These are phyloP conservation scores for Malacoctenus gilli DNA, from an alignment of 2,797 vertebrate species.

Conservation along the genomic window DNA sequence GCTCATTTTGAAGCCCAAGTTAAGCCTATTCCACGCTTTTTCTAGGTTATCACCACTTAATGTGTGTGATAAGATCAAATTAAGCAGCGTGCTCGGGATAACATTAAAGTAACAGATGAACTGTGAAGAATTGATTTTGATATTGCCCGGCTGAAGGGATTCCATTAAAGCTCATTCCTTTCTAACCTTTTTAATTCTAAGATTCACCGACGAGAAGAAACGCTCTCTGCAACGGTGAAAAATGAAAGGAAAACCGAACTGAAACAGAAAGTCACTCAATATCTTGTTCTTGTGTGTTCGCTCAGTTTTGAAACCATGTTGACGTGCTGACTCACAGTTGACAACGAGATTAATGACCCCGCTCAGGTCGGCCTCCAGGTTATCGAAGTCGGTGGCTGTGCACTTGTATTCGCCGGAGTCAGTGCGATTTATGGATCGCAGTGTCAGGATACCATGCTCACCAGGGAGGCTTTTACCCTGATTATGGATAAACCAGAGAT, in stretches of 20 bases:
- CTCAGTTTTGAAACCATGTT: not conserved
- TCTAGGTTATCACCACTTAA: constrained; percentile 42
- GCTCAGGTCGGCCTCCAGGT: constrained; percentile 60
- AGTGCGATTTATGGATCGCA: constrained; percentile 69
- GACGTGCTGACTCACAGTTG: constrained; percentile 78
- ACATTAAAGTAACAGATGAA: constrained; percentile 67
- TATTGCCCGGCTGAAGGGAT: constrained; percentile 37
- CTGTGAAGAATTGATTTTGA: constrained; percentile 60
- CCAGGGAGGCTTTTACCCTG: fast-evolving
- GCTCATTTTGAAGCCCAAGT: constrained; percentile 39
- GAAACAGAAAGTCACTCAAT: constrained; percentile 10
- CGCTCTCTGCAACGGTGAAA: not conserved
- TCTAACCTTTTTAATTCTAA: constrained; percentile 36
- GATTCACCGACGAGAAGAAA: constrained; percentile 38
- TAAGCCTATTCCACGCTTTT: constrained; percentile 49
- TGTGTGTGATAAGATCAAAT: constrained; percentile 68
- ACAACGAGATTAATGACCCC: constrained; percentile 67
- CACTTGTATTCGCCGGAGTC: constrained; percentile 78
- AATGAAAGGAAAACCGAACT: too few species aligned
- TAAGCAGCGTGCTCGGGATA: constrained; percentile 43
- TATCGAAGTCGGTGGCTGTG: constrained; percentile 75
- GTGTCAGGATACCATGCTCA: constrained; percentile 40
- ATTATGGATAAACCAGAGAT: not conserved
- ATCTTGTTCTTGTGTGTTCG: constrained; percentile 13
- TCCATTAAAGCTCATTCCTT: constrained; percentile 42